Percentiles rank a stretch among this genome's conserved stretches.
These are phyloP conservation scores for Nemotelus nigrinus DNA, from an alignment of 2,888 invertebrate species.

Conservation along the genomic window DNA sequence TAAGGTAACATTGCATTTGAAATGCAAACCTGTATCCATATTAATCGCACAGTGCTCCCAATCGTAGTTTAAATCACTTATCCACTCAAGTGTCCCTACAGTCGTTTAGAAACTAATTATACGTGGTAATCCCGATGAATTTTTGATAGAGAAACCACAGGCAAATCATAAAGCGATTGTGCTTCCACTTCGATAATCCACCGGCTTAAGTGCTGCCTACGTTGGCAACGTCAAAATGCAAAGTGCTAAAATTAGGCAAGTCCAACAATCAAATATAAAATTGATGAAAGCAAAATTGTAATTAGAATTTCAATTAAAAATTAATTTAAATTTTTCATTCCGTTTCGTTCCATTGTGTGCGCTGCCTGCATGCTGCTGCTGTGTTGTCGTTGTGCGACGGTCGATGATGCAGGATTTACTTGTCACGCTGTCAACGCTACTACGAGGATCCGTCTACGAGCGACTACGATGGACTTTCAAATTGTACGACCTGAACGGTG, in stretches of 20 bases:
- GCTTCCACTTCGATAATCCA: conserved; percentile 1
- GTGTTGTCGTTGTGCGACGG: background rate
- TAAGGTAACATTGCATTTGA: too few relatives aligned
- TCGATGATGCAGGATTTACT: conserved; percentile 81
- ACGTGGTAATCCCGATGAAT: conserved; percentile 20
- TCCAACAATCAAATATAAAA: conserved; percentile 31
- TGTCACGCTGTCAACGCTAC: conserved; percentile 89
- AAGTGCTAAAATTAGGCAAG: conserved; percentile 27
- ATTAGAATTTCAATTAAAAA: conserved; percentile 43
- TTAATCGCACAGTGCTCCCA: conserved; percentile 5
- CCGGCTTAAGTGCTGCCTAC: background rate
- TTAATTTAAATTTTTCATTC: conserved; percentile 33
- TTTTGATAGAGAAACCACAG: conserved; percentile 21
- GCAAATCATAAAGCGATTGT: conserved; percentile 31
- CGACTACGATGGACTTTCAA: conserved; percentile 96
- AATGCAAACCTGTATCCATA: too few relatives aligned
- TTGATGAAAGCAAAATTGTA: conserved; percentile 39
- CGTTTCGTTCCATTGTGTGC: conserved; percentile 12
- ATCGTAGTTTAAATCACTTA: conserved; percentile 34
- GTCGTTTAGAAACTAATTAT: conserved; percentile 34
- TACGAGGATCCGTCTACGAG: conserved; percentile 93
- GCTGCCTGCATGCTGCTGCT: background rate
- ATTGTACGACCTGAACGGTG: conserved; percentile 94
- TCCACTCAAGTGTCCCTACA: background rate
- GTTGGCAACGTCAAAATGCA: background rate